Conservation (phyloP, 2,797 vertebrate species). For the Crenichthys baileyi region DNA sequence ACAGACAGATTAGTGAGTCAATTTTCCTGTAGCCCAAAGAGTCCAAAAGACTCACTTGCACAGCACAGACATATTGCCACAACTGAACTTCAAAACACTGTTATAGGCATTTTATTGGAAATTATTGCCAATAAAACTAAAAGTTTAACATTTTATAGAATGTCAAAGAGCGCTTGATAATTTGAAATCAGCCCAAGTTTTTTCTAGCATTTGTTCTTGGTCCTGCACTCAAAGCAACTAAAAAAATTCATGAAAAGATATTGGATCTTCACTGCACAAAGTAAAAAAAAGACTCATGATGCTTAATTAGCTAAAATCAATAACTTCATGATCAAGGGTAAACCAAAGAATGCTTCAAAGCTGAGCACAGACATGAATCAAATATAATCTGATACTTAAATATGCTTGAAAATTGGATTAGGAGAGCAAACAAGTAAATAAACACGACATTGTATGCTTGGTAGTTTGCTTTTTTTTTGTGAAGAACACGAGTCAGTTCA, state of each 20-base stretch:
- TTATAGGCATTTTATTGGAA: not conserved
- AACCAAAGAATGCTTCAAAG: not conserved
- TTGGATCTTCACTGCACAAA: constrained; percentile 6
- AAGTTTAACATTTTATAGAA: not conserved
- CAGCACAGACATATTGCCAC: not conserved
- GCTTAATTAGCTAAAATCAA: constrained; percentile 22
- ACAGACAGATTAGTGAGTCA: constrained; percentile 52
- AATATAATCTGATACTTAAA: not conserved
- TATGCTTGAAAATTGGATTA: not conserved
- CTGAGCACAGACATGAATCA: not conserved
- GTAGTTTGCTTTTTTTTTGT: not conserved
- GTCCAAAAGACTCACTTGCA: constrained; percentile 8
- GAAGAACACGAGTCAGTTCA: not conserved
- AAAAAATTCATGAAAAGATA: constrained; percentile 6
- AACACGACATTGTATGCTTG: not conserved
- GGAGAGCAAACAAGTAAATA: not conserved
- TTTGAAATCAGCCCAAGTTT: constrained; percentile 23
- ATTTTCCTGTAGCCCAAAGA: constrained; percentile 40
- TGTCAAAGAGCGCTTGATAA: not conserved
- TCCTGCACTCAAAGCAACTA: constrained; percentile 8
- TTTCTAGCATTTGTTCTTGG: constrained; percentile 10
- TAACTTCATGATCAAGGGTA: not conserved
- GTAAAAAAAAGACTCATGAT: constrained; percentile 11
- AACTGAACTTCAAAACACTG: not conserved
- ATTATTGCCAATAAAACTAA: not conserved